phyloP scores from a whole-genome alignment of 2,113 vertebrate genomes.

The Caranx melampygus region DNA sequence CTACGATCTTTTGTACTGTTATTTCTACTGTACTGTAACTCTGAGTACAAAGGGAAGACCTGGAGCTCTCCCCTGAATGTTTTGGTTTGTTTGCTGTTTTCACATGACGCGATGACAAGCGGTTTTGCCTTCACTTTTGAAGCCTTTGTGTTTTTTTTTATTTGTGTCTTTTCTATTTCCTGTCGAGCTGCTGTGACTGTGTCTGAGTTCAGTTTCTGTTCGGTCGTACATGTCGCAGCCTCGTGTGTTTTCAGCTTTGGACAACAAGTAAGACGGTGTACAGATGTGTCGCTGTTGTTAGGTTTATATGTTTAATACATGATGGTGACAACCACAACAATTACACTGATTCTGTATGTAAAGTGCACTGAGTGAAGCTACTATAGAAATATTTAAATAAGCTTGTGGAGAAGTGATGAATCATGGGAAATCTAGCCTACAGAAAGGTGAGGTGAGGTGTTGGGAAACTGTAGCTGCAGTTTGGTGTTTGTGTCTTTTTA shows the following conservation, averaged over 20 bases:
- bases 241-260: conserved; percentile 19
- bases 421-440: background rate
- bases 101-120: conserved; percentile 26
- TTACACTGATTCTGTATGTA: conserved; percentile 28
- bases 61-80: conserved; percentile 54
- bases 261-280: conserved; percentile 6
- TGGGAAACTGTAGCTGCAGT: conserved; percentile 42
- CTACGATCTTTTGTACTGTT: conserved; percentile 68
- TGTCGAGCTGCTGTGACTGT: background rate
- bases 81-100: conserved; percentile 55
- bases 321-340: conserved; percentile 3
- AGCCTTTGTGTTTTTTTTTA: conserved; percentile 60
- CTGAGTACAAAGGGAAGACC: conserved; percentile 31
- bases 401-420: conserved; percentile 29
- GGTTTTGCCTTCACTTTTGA: conserved; percentile 61
- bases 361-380: conserved; percentile 42
- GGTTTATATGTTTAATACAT: conserved; percentile 23
- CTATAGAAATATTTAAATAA: conserved; percentile 31
- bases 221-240: conserved; percentile 7
- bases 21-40: conserved; percentile 63
- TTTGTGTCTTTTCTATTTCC: conserved; percentile 52
- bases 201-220: background rate
- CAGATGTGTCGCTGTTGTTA: conserved; percentile 16
- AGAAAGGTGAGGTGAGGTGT: conserved; percentile 7
- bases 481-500: conserved; percentile 35